These are phyloP conservation scores for Orthosia incerta DNA, from an alignment of 2,888 invertebrate species.

Conservation along the genomic window DNA sequence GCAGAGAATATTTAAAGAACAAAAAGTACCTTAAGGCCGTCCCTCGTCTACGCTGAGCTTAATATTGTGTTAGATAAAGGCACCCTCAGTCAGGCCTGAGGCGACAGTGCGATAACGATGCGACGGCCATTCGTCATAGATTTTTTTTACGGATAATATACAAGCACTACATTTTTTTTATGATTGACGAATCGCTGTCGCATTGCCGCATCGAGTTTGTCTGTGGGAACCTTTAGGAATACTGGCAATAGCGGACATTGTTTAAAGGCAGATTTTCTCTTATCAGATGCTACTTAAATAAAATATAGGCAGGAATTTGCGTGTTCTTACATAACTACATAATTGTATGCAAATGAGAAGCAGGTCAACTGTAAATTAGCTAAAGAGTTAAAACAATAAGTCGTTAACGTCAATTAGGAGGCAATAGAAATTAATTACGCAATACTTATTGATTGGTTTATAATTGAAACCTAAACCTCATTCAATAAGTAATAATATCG, in stretches of 20 bases:
- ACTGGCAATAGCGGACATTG: background rate
- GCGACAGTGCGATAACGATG: too few relatives aligned
- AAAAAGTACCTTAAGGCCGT: too few relatives aligned
- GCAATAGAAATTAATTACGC: slow-evolving; percentile 40
- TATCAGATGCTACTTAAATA: background rate
- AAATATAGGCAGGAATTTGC: background rate
- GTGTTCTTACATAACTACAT: background rate
- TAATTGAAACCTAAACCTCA: slow-evolving; percentile 40
- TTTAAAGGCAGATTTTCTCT: background rate
- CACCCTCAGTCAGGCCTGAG: too few relatives aligned
- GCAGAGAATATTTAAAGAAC: too few relatives aligned
- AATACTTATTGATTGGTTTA: slow-evolving; percentile 43
- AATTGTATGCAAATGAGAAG: slow-evolving; percentile 6
- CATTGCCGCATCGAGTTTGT: background rate
- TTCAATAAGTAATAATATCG: slow-evolving; percentile 15
- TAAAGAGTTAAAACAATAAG: slow-evolving; percentile 35
- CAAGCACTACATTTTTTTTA: too few relatives aligned
- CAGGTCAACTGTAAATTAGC: slow-evolving; percentile 16
- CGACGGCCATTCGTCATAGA: too few relatives aligned
- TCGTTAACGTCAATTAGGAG: slow-evolving; percentile 50
- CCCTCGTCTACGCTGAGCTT: too few relatives aligned
- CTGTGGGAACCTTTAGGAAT: too few relatives aligned
- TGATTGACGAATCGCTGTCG: background rate
- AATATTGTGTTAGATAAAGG: too few relatives aligned
- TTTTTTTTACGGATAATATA: too few relatives aligned